Evolutionary conservation across 2,113 vertebrate genomes (phyloP).

Genomic region (Chunga burmeisteri): DNA sequence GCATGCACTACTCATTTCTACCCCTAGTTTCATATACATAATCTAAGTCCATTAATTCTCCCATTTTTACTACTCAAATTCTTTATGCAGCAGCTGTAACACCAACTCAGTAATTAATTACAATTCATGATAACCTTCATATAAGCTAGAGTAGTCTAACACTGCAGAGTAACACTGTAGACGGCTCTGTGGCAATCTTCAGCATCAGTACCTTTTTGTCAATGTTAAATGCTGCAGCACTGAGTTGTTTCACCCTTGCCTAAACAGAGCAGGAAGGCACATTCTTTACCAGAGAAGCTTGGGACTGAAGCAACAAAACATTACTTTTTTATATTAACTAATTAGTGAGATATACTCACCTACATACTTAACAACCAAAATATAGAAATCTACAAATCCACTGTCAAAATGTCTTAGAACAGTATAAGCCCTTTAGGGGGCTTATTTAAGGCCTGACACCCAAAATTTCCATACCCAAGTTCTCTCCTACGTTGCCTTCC

Average conservation of each 20-base stretch:
- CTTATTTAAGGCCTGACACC: not conserved
- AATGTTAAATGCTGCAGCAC: not conserved
- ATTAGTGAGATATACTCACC: not conserved
- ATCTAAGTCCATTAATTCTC: not conserved
- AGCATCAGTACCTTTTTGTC: not conserved
- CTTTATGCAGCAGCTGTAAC: not conserved
- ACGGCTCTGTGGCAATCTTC: not conserved
- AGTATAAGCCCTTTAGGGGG: not conserved
- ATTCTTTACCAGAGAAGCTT: not conserved
- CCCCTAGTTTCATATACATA: not conserved
- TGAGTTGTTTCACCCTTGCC: not conserved
- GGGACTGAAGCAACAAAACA: not conserved
- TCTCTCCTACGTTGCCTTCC: not conserved
- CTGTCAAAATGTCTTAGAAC: not conserved
- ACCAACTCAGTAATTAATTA: not conserved
- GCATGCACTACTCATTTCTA: not conserved
- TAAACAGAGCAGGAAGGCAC: not conserved
- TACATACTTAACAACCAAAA: not conserved
- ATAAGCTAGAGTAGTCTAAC: not conserved
- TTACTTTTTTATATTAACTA: not conserved
- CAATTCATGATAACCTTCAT: not conserved
- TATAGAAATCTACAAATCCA: not conserved
- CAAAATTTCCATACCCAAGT: not conserved
- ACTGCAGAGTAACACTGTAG: not conserved
- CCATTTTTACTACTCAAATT: not conserved